A percentile compares a stretch with the other conserved stretches of the same genome.
These are phyloP conservation scores for Athalia rosae DNA, from an alignment of 2,888 invertebrate species.

Conservation along the genomic window DNA sequence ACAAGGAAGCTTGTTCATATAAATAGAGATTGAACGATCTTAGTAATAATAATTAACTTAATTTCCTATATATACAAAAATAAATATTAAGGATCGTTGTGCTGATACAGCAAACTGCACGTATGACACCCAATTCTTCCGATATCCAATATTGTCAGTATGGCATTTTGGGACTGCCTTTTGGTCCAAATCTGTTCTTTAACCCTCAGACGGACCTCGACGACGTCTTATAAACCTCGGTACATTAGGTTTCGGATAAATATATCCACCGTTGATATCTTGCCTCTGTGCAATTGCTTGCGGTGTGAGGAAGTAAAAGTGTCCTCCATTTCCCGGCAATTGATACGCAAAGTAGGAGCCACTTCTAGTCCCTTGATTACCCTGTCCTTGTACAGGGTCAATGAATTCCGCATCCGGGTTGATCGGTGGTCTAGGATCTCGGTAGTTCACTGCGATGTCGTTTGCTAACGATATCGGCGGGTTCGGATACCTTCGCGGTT, in stretches of 20 bases:
- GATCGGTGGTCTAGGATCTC: conserved; percentile 76
- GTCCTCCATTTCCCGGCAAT: conserved; percentile 85
- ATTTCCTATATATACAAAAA: conserved; percentile 67
- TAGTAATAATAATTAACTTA: conserved; percentile 57
- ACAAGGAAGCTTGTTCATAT: conserved; percentile 54
- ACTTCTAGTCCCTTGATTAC: conserved; percentile 57
- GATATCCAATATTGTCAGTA: conserved; percentile 47
- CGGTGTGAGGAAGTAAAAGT: conserved; percentile 87
- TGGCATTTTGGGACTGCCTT: conserved; percentile 58
- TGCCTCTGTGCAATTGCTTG: conserved; percentile 75
- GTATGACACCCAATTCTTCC: conserved; percentile 55
- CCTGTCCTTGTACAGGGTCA: conserved; percentile 59
- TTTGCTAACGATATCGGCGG: conserved; percentile 65
- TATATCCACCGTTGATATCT: conserved; percentile 58
- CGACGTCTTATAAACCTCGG: conserved; percentile 63
- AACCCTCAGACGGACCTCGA: conserved; percentile 60
- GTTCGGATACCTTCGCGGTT: conserved; percentile 72
- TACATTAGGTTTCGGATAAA: conserved; percentile 61
- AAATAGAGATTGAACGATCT: background rate
- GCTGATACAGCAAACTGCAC: conserved; percentile 53
- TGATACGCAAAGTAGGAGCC: conserved; percentile 84
- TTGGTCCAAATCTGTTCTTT: conserved; percentile 44
- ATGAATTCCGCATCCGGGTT: conserved; percentile 80
- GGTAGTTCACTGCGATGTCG: conserved; percentile 78
- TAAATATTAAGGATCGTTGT: conserved; percentile 64